phyloP scores from a whole-genome alignment of 2,113 vertebrate species.

The Pterocles gutturalis region DNA sequence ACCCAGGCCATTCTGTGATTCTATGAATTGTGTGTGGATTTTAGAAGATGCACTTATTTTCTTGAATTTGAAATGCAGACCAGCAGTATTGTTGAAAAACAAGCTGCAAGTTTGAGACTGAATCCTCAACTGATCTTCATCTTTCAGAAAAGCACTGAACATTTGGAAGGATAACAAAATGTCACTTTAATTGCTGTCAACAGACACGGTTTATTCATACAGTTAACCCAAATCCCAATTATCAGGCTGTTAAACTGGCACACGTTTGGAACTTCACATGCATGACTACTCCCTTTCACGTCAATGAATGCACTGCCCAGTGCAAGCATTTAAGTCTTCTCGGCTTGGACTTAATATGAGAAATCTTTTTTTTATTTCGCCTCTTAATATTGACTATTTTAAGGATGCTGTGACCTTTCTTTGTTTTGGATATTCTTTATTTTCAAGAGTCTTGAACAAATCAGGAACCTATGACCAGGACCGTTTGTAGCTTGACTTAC shows the following conservation, averaged over 20 bases:
- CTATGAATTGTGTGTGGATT: background rate
- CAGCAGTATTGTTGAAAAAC: background rate
- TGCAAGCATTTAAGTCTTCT: background rate
- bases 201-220: background rate
- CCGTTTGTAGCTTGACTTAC: background rate
- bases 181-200: background rate
- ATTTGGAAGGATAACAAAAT: background rate
- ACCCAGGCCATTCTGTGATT: no score
- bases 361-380: background rate
- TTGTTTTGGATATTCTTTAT: background rate
- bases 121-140: background rate
- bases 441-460: background rate
- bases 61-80: background rate
- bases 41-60: background rate
- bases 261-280: background rate
- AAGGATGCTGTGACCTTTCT: background rate
- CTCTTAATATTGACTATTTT: background rate
- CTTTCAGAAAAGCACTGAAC: background rate
- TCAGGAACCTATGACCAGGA: background rate
- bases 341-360: background rate
- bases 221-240: background rate
- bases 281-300: conserved; percentile 13
- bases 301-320: background rate
- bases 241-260: background rate
- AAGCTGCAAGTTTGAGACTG: background rate